Evolutionary conservation across 92 coral and sea anemone genomes (phyloP).

Genomic region (Palythoa heliodiscus): DNA sequence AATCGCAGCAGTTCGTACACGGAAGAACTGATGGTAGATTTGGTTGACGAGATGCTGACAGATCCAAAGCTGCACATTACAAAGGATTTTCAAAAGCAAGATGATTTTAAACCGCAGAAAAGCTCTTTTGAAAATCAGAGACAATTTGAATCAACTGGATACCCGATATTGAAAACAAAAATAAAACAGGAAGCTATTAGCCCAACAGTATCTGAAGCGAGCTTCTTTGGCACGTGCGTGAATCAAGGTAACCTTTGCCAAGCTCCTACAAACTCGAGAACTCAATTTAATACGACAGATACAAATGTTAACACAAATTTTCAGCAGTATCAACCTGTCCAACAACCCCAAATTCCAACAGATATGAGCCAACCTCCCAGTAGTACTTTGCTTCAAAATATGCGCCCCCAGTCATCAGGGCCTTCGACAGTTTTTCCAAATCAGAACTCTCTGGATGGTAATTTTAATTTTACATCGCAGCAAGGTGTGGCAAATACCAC

Average conservation of each 20-base stretch:
- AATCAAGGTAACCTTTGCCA: slow-evolving; percentile 7
- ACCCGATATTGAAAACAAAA: slow-evolving; percentile 17
- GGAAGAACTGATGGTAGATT: slow-evolving; percentile 30
- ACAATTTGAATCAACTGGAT: slow-evolving; percentile 8
- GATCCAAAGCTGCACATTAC: slow-evolving; percentile 17
- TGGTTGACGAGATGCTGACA: slow-evolving; percentile 30
- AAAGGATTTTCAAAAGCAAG: slow-evolving; percentile 16
- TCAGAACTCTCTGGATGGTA: slow-evolving; percentile 7
- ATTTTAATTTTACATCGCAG: neutral
- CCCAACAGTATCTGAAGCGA: slow-evolving; percentile 31
- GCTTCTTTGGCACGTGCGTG: slow-evolving; percentile 1
- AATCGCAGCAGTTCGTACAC: slow-evolving; percentile 12
- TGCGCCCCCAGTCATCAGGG: neutral
- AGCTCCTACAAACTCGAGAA: neutral
- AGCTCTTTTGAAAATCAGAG: slow-evolving; percentile 13
- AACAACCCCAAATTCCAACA: neutral
- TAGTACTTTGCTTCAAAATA: neutral
- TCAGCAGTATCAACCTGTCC: neutral
- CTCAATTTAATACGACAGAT: neutral
- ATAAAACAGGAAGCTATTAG: slow-evolving; percentile 30
- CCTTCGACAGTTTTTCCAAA: neutral
- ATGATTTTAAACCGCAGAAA: slow-evolving; percentile 4
- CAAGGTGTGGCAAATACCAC: neutral
- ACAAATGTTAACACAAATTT: neutral
- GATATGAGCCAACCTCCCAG: neutral